These are phyloP conservation scores for Trinorchestia longiramus DNA, from an alignment of 1,140 invertebrate genomes.

Conservation along the genomic window DNA sequence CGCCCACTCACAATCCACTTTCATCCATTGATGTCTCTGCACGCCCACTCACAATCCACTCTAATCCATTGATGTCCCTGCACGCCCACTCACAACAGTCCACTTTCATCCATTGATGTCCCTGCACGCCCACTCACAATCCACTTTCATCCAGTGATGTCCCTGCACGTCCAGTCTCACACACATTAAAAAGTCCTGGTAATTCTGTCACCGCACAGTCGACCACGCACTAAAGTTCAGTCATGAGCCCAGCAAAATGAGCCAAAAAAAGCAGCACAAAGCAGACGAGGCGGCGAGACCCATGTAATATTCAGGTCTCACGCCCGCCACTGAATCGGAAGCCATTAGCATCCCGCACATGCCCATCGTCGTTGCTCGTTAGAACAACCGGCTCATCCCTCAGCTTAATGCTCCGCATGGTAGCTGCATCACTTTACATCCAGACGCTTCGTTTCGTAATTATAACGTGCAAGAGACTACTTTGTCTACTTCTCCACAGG, in stretches of 20 bases:
- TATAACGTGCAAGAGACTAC: neutral
- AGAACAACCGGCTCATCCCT: neutral
- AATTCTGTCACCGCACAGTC: too few relatives aligned
- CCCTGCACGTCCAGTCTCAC: too few relatives aligned
- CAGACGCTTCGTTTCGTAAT: neutral
- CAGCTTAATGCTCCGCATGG: neutral
- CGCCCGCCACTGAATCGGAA: neutral
- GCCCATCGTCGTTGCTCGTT: neutral
- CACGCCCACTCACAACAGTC: too few relatives aligned
- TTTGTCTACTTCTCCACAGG: neutral
- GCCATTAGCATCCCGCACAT: neutral
- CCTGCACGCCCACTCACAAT: too few relatives aligned
- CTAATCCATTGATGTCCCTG: too few relatives aligned
- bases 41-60: too few relatives aligned
- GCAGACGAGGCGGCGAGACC: neutral
- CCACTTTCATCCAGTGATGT: too few relatives aligned
- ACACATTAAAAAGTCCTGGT: too few relatives aligned
- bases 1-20: too few relatives aligned
- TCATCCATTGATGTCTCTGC: too few relatives aligned
- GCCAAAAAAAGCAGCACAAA: neutral
- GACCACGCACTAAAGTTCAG: neutral
- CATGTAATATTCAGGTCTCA: neutral
- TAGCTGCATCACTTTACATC: neutral
- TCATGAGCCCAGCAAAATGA: neutral
- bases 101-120: too few relatives aligned